Conservation (phyloP, 2,797 vertebrate genomes). For the Neosilurus mollespiculum region DNA sequence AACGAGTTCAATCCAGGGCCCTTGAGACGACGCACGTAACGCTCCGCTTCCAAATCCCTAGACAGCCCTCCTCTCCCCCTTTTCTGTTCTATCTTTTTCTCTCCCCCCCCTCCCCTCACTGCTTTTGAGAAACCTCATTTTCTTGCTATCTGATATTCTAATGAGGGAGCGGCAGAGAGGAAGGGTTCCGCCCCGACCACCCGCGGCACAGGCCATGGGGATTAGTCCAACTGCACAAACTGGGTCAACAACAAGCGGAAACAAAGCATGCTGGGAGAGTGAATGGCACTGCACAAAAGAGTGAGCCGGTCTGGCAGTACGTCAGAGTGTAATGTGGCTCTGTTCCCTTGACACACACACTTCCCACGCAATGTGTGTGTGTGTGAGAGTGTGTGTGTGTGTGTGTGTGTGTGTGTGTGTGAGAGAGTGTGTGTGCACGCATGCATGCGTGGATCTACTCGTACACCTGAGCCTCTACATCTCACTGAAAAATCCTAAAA, state of each 20-base stretch:
- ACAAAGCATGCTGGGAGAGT: conserved; percentile 56
- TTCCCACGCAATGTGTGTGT: conserved; percentile 42
- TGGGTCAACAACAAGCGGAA: conserved; percentile 62
- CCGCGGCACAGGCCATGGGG: conserved; percentile 52
- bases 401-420: background rate
- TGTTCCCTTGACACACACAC: conserved; percentile 44
- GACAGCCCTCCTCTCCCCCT: conserved; percentile 1
- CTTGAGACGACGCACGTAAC: conserved; percentile 47
- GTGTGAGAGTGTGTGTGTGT: background rate
- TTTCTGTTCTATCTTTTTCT: conserved; percentile 19
- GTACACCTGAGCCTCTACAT: conserved; percentile 74
- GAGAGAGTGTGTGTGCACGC: background rate
- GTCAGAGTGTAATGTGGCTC: conserved; percentile 42
- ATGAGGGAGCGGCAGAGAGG: conserved; percentile 50
- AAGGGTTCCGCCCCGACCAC: conserved; percentile 54
- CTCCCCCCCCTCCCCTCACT: background rate
- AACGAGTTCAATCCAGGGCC: conserved; percentile 53
- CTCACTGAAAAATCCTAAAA: conserved; percentile 39
- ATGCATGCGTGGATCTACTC: background rate
- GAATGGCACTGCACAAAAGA: conserved; percentile 49
- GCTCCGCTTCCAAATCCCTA: conserved; percentile 52
- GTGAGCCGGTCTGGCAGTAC: conserved; percentile 48
- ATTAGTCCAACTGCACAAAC: conserved; percentile 61
- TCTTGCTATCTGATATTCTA: conserved; percentile 59
- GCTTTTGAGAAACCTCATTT: conserved; percentile 37